Evolutionary conservation across 2,797 vertebrate species (phyloP), one percentile per base, ranked within the genome.

Genomic region (Esox masquinongy): DNA sequence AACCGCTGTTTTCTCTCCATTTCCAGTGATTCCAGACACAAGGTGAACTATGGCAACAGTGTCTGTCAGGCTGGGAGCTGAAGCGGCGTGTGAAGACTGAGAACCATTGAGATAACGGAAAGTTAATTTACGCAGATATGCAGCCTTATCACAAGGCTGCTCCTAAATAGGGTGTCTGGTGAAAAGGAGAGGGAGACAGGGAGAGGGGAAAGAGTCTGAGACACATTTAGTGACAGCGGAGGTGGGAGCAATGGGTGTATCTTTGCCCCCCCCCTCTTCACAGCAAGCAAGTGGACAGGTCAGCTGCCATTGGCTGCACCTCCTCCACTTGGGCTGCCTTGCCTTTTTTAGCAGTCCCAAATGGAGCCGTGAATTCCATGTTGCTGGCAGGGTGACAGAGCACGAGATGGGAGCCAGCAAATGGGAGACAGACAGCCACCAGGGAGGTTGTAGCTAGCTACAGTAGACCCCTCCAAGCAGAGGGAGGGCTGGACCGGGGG

Each of bases 311-410:
- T 96, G 95, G 95, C 94, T 96, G 91, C 88, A 89, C 88, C 92
- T 94, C 91, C 94, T 94, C 93, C 92, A 95, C 95, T 96, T 95
- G 95, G 95, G 94, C 94, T 96, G 95, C 95, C 94, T 97, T 96
- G 95, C 96, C 96, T 96, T 96, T 96, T 96, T 96, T 97, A 96
- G 95, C 92, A 90, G 91, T 95, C 93, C 93, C 95, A 95, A 86
- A 95, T 92, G 88, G 94, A 96, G 95, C 95, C 87, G 91, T 94
- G 90, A 95, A 96, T 96, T 96, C 95, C 94, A 94, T 84, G 85
- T 90, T 92, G 85, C 92, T 96, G 95, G 95, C 95, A 94, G 92
- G 79, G 83, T 93, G 94, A 96, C 95, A 96, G 94, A 87, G 92
- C 82, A 86, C 88, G 93, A 95, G 95, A 95, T 89, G 93, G 91